Base-by-base conservation (phyloP, 2,797 vertebrate species). In the Emys orbicularis region DNA sequence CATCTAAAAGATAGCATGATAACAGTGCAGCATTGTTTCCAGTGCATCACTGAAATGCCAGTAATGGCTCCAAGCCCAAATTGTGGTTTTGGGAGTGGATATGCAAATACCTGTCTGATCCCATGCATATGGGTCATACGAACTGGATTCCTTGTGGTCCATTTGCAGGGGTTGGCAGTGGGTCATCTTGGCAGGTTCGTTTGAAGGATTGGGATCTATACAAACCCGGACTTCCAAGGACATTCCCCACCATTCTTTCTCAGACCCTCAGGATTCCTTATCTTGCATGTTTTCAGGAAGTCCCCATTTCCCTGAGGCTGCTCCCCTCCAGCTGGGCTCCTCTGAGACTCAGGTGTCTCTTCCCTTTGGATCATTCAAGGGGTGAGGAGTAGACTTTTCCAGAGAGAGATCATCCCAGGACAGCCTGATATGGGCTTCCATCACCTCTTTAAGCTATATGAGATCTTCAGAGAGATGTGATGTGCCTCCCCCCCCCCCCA, bases 101-200 rank as follows among this genome's bases (percentile, higher is more conserved):
- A 79, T 96, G 90, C 79, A 95, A 89, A 84, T 84, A 8, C 16
- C 87, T 5, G 1, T 89, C 4, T 47, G 44, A 54, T 87, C 72
- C 81, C 49, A 9, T 72, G 91, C 92, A 79, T 89, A 50, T 93
- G 41, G 54, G 34, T 88, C 91, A 91, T 84, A 90, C 84, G 95
- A 77, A 72, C 10, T 72, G 37, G n/a, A 72, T 72, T 72, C 91
- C 79, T 92, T 29, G 54, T 44, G 2, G 8, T 82, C 88, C 77
- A 54, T 91, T 29, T 87, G 65, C n/a, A 72, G n/a, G 5, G 37
- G n/a, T 23, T 72, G 37, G 85, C 94, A 90, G 79, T 37, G 8
- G 61, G 72, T 57, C 16, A 5, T 21, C 83, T 92, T 74, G 25
- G 54, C 80, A 89, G 31, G 57, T 81, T 89, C 86, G 15, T 41